These are phyloP conservation scores for Theonella swinhoei DNA, from an alignment of 37 sponge, comb jelly and placozoan species.

Conservation along the genomic window DNA sequence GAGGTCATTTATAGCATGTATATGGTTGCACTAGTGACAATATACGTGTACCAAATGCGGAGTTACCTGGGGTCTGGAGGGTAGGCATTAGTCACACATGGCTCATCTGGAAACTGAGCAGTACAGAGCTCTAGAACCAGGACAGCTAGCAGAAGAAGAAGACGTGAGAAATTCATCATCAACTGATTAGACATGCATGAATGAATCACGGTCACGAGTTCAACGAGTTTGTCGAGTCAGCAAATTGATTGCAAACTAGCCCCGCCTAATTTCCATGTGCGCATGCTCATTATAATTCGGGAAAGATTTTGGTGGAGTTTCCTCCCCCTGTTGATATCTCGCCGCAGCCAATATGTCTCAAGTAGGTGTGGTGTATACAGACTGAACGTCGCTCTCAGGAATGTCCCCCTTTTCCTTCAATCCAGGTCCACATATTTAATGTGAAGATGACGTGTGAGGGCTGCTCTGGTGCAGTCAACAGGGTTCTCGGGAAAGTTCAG, in stretches of 20 bases:
- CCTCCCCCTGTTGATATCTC: too few species aligned
- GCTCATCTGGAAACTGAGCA: not conserved
- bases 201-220: too few species aligned
- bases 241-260: too few species aligned
- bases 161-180: too few species aligned
- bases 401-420: not conserved
- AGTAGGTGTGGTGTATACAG: not conserved
- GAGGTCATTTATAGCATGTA: too few species aligned
- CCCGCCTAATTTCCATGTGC: too few species aligned
- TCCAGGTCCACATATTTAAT: conserved; percentile 75
- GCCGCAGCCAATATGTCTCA: too few species aligned
- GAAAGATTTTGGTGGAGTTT: too few species aligned
- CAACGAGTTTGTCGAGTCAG: too few species aligned
- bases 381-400: not conserved
- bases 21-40: too few species aligned
- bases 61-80: conserved; percentile 2
- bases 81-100: conserved; percentile 10
- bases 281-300: too few species aligned
- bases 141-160: not conserved
- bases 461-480: conserved; percentile 87
- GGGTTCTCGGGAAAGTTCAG: conserved; percentile 67
- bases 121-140: not conserved
- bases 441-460: conserved; percentile 89
- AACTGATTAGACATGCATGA: too few species aligned
- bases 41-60: not conserved